Percentiles rank a stretch among this genome's conserved stretches.
Conservation (phyloP, 2,888 invertebrate genomes). For the Pristionchus japonicus region DNA sequence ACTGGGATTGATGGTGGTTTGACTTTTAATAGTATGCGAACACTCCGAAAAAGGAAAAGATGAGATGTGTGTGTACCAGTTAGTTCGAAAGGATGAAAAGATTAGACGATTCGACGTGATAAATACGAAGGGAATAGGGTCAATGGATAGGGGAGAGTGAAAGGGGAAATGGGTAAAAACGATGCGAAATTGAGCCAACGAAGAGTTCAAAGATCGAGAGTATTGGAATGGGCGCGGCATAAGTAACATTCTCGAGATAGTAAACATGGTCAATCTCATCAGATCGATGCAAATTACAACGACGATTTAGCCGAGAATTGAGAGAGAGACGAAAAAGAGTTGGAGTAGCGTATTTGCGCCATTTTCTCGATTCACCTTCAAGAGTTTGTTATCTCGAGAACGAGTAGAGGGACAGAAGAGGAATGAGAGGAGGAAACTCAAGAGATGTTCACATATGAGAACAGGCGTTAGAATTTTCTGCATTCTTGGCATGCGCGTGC, state of each 20-base stretch:
- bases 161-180: neutral
- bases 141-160: conserved; percentile 14
- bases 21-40: no score
- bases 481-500: neutral
- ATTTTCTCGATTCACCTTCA: conserved; percentile 31
- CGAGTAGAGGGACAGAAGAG: neutral
- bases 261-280: neutral
- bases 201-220: neutral
- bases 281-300: conserved; percentile 21
- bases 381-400: conserved; percentile 22
- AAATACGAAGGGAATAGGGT: conserved; percentile 22
- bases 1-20: no score
- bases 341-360: conserved; percentile 13
- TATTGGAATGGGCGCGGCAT: neutral
- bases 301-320: neutral
- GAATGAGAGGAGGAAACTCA: neutral
- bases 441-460: neutral
- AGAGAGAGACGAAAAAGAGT: neutral
- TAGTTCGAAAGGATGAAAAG: conserved; percentile 7
- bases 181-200: conserved; percentile 9
- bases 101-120: conserved; percentile 27
- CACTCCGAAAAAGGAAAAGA: no score
- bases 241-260: neutral
- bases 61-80: conserved; percentile 2
- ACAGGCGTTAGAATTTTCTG: neutral